A percentile compares a stretch with the other conserved stretches of the same genome.
Evolutionary conservation across 1,140 invertebrate genomes (phyloP).

Genomic region (Gyrodactylus salaris): DNA sequence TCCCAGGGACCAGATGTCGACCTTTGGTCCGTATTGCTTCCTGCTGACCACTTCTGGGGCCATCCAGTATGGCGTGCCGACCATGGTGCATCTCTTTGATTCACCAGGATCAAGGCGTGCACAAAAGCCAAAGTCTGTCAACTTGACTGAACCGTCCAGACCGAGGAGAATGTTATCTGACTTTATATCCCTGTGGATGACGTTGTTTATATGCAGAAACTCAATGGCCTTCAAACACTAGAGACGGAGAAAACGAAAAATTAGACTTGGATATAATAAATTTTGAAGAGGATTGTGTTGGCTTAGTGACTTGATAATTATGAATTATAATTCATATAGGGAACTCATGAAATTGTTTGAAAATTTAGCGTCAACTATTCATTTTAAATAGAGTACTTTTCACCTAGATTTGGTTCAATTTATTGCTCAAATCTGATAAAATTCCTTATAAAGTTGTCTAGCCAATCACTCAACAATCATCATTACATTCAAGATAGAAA

Average conservation of each 20-base stretch:
- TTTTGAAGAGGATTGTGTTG: not conserved
- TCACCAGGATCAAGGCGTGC: slow-evolving; percentile 9
- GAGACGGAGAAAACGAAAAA: slow-evolving; percentile 4
- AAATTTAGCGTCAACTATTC: no score
- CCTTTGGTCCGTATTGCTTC: slow-evolving; percentile 12
- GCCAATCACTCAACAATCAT: no score
- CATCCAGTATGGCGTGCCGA: slow-evolving; percentile 14
- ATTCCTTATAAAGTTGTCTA: no score
- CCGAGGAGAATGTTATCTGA: slow-evolving; percentile 22
- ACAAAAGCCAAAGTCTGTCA: slow-evolving; percentile 12
- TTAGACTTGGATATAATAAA: not conserved
- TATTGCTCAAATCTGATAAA: not conserved
- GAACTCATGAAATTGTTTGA: not conserved
- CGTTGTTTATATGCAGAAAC: slow-evolving; percentile 76
- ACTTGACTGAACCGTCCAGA: slow-evolving; percentile 14
- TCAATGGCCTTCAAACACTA: slow-evolving; percentile 61
- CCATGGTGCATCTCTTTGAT: slow-evolving; percentile 10
- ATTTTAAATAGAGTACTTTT: not conserved
- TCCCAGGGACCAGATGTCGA: slow-evolving; percentile 14
- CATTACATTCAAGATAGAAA: no score
- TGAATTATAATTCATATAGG: not conserved
- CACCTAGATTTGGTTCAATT: not conserved
- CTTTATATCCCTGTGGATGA: slow-evolving; percentile 42
- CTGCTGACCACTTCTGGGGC: slow-evolving; percentile 13
- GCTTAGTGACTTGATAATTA: not conserved